Evolutionary conservation across 2,888 invertebrate genomes (phyloP), one percentile per base, ranked within the genome.

Genomic region (Blomia tropicalis): DNA sequence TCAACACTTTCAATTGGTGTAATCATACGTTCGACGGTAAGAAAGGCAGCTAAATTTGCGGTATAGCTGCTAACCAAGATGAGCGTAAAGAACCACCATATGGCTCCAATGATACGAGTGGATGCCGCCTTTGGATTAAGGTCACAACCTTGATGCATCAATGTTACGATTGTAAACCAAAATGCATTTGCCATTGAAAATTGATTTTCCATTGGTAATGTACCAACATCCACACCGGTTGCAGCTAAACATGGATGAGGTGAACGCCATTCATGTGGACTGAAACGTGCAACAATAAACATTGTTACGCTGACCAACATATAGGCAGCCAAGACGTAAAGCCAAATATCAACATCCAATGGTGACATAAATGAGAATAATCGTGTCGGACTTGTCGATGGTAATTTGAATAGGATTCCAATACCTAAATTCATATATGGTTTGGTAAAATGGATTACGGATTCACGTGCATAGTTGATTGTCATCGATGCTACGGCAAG

Each of bases 21-120:
- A 63, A 89, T 88, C 79, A 91, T 92, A 36, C 92, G 77, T 74
- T 96, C 93, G 29, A 98, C 95, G 0, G 96, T 96, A 56, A 98
- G 79, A 75, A 96, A 96, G 1, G 96, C 96, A 0, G 96, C 96
- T 71, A 98, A 77, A 77, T 90, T 90, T 11, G 96, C 96, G 3
- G 96, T 98, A 77, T 96, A 96, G 4, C 95, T 95, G 0, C 92
- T 91, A 7, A 36, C 88, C 73, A 96, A 91, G 73, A 96, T 95
- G 41, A 96, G 80, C 0, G 95, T 95, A 77, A 98, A 98, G 77
- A 96, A 95, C 93, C 96, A 98, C 96, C 96, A 98, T 70, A 90
- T 88, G 0, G 87, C 91, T 5, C 93, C 92, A 4, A 96, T 92
- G 67, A 96, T 88, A 60, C 96, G 79, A 0, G 96, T 95, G 2